Evolutionary conservation across 2,797 vertebrate genomes (phyloP).

Genomic region (Clarias fuscus): DNA sequence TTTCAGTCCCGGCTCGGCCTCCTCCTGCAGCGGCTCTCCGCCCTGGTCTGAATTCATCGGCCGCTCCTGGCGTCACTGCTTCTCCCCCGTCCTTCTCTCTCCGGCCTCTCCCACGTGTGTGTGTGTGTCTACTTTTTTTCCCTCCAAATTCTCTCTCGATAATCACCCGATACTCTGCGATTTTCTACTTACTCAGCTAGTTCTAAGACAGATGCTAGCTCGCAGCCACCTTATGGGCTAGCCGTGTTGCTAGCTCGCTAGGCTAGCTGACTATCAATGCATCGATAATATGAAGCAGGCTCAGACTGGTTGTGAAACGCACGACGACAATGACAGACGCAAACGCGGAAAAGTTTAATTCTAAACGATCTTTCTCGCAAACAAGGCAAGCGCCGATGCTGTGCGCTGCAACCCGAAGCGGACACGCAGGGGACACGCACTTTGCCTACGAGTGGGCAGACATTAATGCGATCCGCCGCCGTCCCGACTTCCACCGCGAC

Average conservation of each 20-base stretch:
- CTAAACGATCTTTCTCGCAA: constrained; percentile 52
- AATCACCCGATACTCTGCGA: constrained; percentile 57
- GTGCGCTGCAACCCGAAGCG: constrained; percentile 71
- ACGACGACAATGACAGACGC: constrained; percentile 22
- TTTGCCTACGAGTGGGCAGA: constrained; percentile 70
- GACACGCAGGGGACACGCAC: constrained; percentile 83
- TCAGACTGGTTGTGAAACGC: constrained; percentile 46
- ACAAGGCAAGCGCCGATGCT: constrained; percentile 53
- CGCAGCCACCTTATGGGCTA: constrained; percentile 26
- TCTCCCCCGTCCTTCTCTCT: constrained; percentile 76
- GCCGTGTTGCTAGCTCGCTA: constrained; percentile 56
- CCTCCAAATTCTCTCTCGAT: constrained; percentile 32
- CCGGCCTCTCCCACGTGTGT: constrained; percentile 61
- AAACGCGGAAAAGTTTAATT: constrained; percentile 49
- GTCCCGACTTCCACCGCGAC: constrained; percentile 77
- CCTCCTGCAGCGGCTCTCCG: constrained; percentile 82
- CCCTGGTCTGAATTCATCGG: constrained; percentile 85
- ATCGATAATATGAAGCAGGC: constrained; percentile 64
- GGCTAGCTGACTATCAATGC: constrained; percentile 65
- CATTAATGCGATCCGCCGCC: constrained; percentile 70
- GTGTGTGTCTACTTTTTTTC: constrained; percentile 17
- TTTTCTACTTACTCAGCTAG: constrained; percentile 4
- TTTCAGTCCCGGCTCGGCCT: constrained; percentile 80
- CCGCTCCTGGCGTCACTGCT: constrained; percentile 73
- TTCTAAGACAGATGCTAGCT: background rate